Evolutionary conservation across 2,797 vertebrate species (phyloP).

Genomic region (Gorsachius magnificus): DNA sequence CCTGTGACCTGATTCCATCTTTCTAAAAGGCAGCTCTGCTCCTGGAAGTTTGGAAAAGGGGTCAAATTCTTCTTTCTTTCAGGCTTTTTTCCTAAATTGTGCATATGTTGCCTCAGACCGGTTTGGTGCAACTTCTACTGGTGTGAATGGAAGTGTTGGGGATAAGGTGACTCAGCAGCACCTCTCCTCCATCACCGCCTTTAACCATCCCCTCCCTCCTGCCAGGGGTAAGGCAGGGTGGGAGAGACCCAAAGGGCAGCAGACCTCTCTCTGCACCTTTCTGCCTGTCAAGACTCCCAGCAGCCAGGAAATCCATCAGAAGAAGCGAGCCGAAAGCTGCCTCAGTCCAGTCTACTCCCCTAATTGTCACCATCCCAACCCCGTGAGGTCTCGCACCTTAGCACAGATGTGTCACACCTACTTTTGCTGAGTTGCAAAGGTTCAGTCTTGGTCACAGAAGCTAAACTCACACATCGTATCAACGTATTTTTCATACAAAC

Average conservation of each 20-base stretch:
- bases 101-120: accelerated
- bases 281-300: not conserved
- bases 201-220: not conserved
- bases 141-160: not conserved
- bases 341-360: not conserved
- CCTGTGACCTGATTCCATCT: not conserved
- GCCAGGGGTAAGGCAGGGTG: not conserved
- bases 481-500: not conserved
- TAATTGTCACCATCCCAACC: not conserved
- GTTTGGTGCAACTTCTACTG: not conserved
- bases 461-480: not conserved
- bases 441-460: not conserved
- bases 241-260: not conserved
- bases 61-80: not conserved
- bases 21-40: not conserved
- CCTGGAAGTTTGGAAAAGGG: not conserved
- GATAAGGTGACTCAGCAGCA: not conserved
- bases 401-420: not conserved
- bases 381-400: not conserved
- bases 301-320: not conserved
- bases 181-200: not conserved
- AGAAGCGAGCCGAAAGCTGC: not conserved
- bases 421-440: not conserved
- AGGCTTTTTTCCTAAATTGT: not conserved
- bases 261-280: not conserved